Base-by-base conservation (phyloP, 2,113 vertebrate genomes). In the Hypocryptadius cinnamomeus region DNA sequence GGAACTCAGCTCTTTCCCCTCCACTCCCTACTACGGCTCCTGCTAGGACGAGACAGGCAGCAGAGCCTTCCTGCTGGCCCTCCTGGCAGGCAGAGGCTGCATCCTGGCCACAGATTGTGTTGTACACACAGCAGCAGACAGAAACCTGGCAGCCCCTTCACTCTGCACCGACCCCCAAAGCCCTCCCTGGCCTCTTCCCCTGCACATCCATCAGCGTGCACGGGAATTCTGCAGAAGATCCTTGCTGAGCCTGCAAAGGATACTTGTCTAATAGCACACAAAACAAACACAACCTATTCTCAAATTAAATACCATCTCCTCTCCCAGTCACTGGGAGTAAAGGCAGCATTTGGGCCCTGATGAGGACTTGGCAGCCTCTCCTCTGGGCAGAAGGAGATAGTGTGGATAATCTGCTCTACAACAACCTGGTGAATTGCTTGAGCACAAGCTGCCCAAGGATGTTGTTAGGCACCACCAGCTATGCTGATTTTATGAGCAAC, bases 21-120 rank as follows among this genome's bases (percentile, higher is more conserved):
- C 61, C 15, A 33, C 31, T 73, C 80, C 64, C 50, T 40, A 45
- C 8, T 42, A 51, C 20, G 21, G 10, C 51, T 44, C 86, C 53
- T 57, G 64, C 69, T 25, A 71, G 53, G 53, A 68, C 42, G 73
- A n/a, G 90, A 48, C 23, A 64, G 61, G 54, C 72, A 86, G 79
- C 69, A 60, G 88, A 70, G 77, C 45, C 40, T 76, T 56, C 42
- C 53, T 1, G n/a, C 69, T 44, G 80, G 56, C 72, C 56, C 51
- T 63, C 0, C 0, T 73, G 72, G 88, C 73, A 86, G 6, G 33
- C 73, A 60, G 21, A 44, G 71, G 51, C 85, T 88, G 76, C 8
- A 7, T 76, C n/a, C 85, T 60, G 77, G 44, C 65, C 83, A 79
- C 72, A n/a, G 64, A 0, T 0, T 8, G 65, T 3, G 0, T 1